Evolutionary conservation across 2,113 vertebrate genomes (phyloP).

Genomic region (Gobiocypris rarus): DNA sequence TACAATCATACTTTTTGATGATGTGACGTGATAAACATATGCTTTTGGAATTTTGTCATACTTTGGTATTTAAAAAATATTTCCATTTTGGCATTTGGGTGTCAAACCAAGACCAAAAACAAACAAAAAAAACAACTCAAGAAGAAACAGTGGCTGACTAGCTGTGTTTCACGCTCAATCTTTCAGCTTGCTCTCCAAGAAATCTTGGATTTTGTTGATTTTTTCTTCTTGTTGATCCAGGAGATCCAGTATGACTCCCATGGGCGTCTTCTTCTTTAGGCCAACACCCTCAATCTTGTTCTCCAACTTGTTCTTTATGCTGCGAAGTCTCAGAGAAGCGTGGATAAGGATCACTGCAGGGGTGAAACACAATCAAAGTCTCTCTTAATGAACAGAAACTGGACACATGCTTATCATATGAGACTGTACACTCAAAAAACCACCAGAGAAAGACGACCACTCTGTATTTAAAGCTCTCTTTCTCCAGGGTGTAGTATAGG

Average conservation of each 20-base stretch:
- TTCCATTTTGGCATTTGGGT: neutral
- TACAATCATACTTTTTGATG: neutral
- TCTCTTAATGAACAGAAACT: neutral
- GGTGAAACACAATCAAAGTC: slow-evolving; percentile 19
- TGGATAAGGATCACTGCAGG: slow-evolving; percentile 90
- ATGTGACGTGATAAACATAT: neutral
- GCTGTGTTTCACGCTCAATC: slow-evolving; percentile 80
- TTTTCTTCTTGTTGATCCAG: slow-evolving; percentile 94
- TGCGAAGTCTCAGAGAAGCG: slow-evolving; percentile 91
- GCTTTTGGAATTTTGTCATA: neutral
- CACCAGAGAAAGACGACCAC: neutral
- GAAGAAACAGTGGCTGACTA: neutral
- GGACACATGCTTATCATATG: too few relatives aligned
- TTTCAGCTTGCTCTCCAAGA: slow-evolving; percentile 85
- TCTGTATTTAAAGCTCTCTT: neutral
- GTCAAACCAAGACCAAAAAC: neutral
- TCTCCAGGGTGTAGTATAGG: neutral
- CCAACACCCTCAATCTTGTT: slow-evolving; percentile 94
- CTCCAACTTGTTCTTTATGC: slow-evolving; percentile 94
- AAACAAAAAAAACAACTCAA: neutral
- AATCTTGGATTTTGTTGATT: slow-evolving; percentile 89
- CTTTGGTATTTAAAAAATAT: slow-evolving; percentile 18
- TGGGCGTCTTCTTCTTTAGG: slow-evolving; percentile 93
- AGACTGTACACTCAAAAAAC: neutral
- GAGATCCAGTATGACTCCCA: slow-evolving; percentile 93